These are phyloP conservation scores for Amphiprion ocellaris DNA, from an alignment of 2,113 vertebrate genomes.

Conservation along the genomic window DNA sequence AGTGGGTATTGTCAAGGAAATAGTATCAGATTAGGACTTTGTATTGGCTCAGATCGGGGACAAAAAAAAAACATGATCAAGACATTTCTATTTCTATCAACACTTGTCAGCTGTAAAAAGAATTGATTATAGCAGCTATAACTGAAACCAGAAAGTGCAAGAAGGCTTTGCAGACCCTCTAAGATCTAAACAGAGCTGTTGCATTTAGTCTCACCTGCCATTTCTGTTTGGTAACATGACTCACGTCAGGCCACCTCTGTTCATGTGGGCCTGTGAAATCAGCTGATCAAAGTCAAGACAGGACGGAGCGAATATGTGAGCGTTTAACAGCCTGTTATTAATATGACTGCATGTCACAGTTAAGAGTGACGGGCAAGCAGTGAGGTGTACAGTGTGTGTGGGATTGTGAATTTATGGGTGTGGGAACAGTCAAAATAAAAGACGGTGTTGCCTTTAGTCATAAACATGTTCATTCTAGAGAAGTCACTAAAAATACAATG, in stretches of 20 bases:
- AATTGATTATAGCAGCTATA: not conserved
- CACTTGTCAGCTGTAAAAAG: not conserved
- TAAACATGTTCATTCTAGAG: not conserved
- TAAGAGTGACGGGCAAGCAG: not conserved
- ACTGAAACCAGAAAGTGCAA: not conserved
- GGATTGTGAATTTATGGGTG: not conserved
- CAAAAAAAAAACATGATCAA: no score
- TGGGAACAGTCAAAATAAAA: not conserved
- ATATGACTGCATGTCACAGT: not conserved
- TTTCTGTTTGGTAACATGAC: conserved; percentile 16
- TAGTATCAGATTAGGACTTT: no score
- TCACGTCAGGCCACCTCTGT: not conserved
- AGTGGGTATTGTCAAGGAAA: no score
- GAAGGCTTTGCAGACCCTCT: not conserved
- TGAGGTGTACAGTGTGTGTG: not conserved
- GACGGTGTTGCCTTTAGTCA: not conserved
- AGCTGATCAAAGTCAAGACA: conserved; percentile 27
- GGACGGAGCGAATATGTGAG: conserved; percentile 1
- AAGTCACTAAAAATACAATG: not conserved
- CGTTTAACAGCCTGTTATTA: conserved; percentile 9
- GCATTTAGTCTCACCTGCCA: conserved; percentile 10
- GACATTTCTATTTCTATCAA: no score
- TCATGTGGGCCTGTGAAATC: conserved; percentile 34
- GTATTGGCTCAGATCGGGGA: no score
- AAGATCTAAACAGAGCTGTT: not conserved